Percentiles rank a stretch among this genome's conserved stretches.
phyloP scores from a whole-genome alignment of 1,140 invertebrate genomes.

The Diabrotica virgifera region DNA sequence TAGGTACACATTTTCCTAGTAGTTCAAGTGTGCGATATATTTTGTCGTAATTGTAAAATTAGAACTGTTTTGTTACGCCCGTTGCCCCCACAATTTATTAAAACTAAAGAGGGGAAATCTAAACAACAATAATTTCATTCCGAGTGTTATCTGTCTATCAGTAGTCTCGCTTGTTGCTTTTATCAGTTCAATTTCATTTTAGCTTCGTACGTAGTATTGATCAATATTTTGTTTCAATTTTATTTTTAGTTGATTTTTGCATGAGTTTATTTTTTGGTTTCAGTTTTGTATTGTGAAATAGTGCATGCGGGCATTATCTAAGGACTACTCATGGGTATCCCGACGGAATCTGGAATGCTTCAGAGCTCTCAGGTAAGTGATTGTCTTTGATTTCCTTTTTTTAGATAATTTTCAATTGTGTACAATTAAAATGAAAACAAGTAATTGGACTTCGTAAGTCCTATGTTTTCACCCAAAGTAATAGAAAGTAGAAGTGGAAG shows the following conservation, averaged over 20 bases:
- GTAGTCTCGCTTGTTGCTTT: not conserved
- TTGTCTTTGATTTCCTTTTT: not conserved
- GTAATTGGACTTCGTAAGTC: too few relatives aligned
- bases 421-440: too few relatives aligned
- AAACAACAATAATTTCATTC: conserved; percentile 3
- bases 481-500: too few relatives aligned
- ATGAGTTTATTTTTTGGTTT: not conserved
- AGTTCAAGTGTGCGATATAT: too few relatives aligned
- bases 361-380: not conserved
- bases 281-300: not conserved
- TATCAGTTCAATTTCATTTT: not conserved
- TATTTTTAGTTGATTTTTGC: not conserved
- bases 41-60: too few relatives aligned
- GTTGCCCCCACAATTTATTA: conserved; percentile 1
- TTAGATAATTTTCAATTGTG: not conserved
- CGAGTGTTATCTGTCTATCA: not conserved
- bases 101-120: not conserved
- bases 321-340: not conserved
- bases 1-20: too few relatives aligned
- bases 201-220: not conserved
- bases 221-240: not conserved
- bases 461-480: too few relatives aligned
- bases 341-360: not conserved
- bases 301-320: not conserved
- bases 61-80: not conserved